Evolutionary conservation across 2,888 invertebrate genomes (phyloP), one percentile per base, ranked within the genome.

Genomic region (Hyles lineata): DNA sequence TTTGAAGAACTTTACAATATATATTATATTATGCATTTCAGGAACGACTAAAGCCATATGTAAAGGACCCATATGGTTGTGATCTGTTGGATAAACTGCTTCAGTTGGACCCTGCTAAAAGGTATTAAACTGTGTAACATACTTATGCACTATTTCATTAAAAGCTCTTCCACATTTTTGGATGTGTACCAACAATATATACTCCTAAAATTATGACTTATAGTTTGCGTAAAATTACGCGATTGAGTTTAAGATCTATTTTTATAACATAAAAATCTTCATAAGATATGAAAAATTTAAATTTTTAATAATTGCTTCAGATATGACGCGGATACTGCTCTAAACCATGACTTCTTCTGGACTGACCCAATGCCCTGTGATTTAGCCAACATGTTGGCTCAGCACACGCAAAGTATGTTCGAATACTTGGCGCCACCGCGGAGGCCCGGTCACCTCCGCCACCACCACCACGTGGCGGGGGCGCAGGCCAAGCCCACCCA

Each of bases 321-420:
- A 67, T 96, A 96, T 73, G 98, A 99, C 87, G 97, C 98, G 0
- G 99, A 99, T 87, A 97, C 97, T 0, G 99, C 99, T 0, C 89
- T 99, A 1, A 98, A 99, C 92, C 99, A 99, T 87, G 98, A 99
- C 88, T 99, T 99, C 94, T 99, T 99, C 94, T 99, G 99, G 98
- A 98, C 97, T 7, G 98, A 99, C 88, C 99, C 99, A 0, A 97
- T 98, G 97, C 99, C 99, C 0, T 97, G 97, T 85, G 98, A 98
- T 86, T 94, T 98, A 55, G 97, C 96, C 72, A 97, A 97, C 93
- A 99, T 99, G 98, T 92, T 99, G 77, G 98, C 98, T 0, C 98
- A 98, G 83, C 95, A 97, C 96, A 77, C 98, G 96, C 96, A 96
- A 85, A 98, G 98, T 90, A 99, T 99, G 99, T 99, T 99, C 88